These are phyloP conservation scores for Numida meleagris DNA, from an alignment of 2,113 vertebrate species.

Conservation along the genomic window DNA sequence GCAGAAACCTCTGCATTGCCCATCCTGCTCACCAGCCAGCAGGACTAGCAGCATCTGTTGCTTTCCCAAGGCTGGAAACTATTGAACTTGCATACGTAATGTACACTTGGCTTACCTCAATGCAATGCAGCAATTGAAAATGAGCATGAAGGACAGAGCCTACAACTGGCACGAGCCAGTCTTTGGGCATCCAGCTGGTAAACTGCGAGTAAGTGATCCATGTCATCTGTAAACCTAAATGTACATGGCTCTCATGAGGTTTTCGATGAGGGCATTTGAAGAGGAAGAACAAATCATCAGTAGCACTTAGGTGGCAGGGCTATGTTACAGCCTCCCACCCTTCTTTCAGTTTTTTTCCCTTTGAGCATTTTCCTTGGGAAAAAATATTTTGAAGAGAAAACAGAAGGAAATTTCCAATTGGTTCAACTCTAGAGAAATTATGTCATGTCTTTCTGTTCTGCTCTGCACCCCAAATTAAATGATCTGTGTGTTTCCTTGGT, in stretches of 20 bases:
- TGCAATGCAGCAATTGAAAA: not conserved
- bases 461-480: not conserved
- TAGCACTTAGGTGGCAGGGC: not conserved
- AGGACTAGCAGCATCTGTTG: not conserved
- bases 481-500: not conserved
- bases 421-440: not conserved
- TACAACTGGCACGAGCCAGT: not conserved
- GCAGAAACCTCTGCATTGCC: not conserved
- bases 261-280: not conserved
- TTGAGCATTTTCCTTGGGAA: not conserved
- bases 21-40: not conserved
- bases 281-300: not conserved
- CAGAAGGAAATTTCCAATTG: conserved; percentile 9
- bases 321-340: not conserved
- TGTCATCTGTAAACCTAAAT: not conserved
- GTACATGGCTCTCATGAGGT: not conserved
- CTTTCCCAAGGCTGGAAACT: not conserved
- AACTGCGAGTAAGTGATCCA: not conserved
- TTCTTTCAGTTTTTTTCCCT: not conserved
- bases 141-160: not conserved
- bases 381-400: not conserved
- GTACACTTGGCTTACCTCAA: not conserved
- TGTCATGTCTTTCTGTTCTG: not conserved
- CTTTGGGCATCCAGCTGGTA: not conserved
- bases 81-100: not conserved